A percentile compares a stretch with the other conserved stretches of the same genome.
Evolutionary conservation across 2,113 vertebrate species (phyloP).

Genomic region (Chauna torquata): DNA sequence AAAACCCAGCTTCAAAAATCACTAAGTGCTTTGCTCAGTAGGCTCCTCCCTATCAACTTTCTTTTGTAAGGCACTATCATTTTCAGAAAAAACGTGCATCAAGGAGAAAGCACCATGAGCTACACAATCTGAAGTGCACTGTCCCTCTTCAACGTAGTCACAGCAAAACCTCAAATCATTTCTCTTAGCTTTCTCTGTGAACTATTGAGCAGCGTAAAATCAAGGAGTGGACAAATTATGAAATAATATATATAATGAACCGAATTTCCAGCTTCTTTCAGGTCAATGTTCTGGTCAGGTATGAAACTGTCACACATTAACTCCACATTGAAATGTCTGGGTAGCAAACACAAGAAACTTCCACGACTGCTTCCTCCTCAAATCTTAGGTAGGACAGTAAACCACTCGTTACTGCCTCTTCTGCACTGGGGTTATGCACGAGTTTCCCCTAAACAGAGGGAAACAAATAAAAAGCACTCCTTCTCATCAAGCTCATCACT

Average conservation of each 20-base stretch:
- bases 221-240: neutral
- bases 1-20: neutral
- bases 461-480: neutral
- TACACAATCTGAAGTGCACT: neutral
- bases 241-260: neutral
- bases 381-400: neutral
- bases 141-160: neutral
- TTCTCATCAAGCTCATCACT: neutral
- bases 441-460: neutral
- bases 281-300: neutral
- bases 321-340: neutral
- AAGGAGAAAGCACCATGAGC: neutral
- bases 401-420: neutral
- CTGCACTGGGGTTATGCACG: neutral
- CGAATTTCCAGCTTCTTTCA: neutral
- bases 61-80: neutral
- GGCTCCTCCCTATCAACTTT: neutral
- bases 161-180: neutral
- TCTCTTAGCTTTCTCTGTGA: neutral
- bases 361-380: neutral
- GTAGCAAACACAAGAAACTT: neutral
- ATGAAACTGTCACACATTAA: neutral
- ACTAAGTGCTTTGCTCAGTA: neutral
- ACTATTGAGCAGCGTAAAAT: neutral
- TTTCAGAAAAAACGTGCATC: neutral